Percentiles rank a stretch among this genome's conserved stretches.
Conservation (phyloP, 2,888 invertebrate species). For the Andrena bucephala region DNA sequence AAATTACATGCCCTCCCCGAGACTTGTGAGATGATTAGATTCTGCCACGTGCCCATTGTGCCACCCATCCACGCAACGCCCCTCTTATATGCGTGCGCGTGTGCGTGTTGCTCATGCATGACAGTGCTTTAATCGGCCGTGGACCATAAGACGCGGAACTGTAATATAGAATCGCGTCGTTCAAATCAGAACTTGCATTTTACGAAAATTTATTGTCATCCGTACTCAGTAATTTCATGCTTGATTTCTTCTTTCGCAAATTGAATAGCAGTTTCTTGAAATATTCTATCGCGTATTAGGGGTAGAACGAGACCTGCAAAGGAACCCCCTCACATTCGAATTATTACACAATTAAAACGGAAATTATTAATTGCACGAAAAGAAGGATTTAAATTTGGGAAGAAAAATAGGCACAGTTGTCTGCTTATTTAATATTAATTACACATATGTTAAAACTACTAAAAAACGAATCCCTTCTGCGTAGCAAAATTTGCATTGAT, state of each 20-base stretch:
- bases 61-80: conserved; percentile 67
- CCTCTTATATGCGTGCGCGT: conserved; percentile 55
- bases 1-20: conserved; percentile 45
- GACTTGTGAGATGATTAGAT: conserved; percentile 77
- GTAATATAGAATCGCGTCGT: conserved; percentile 59
- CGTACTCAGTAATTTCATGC: neutral
- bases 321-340: too few relatives aligned
- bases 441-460: too few relatives aligned
- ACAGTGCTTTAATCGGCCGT: conserved; percentile 68
- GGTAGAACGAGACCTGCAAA: too few relatives aligned
- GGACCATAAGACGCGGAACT: conserved; percentile 72
- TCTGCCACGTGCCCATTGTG: conserved; percentile 79
- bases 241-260: neutral
- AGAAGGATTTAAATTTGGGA: too few relatives aligned
- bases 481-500: too few relatives aligned
- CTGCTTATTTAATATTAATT: too few relatives aligned
- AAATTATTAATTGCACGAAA: too few relatives aligned
- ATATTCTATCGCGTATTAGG: neutral
- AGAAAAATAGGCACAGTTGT: too few relatives aligned
- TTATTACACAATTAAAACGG: too few relatives aligned
- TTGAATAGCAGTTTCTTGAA: neutral
- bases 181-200: conserved; percentile 17
- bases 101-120: conserved; percentile 54
- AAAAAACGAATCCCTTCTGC: too few relatives aligned
- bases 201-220: conserved; percentile 35